Conservation (phyloP, 2,888 invertebrate genomes). For the Pollenia angustigena region DNA sequence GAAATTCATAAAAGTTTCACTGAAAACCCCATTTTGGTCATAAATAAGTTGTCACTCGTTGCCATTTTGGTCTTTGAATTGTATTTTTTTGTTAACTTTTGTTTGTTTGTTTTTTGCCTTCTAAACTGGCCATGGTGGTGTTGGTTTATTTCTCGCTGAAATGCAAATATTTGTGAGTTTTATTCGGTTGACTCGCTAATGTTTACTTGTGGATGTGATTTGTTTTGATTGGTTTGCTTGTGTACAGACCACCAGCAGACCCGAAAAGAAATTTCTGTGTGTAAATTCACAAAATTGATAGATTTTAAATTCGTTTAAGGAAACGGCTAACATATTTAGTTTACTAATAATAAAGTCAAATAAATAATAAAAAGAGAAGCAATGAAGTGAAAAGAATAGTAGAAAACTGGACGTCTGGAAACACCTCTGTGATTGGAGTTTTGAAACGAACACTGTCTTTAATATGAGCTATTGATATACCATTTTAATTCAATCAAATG, state of each 20-base stretch:
- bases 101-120: neutral
- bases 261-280: neutral
- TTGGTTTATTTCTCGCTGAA: constrained; percentile 28
- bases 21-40: constrained; percentile 16
- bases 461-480: no score
- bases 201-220: neutral
- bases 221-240: constrained; percentile 2
- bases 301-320: constrained; percentile 10
- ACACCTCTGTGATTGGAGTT: no score
- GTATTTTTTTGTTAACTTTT: neutral
- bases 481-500: no score
- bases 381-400: neutral
- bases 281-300: constrained; percentile 10
- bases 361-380: neutral
- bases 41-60: constrained; percentile 47
- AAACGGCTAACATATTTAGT: constrained; percentile 3
- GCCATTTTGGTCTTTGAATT: constrained; percentile 3
- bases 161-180: constrained; percentile 51
- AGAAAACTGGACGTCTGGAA: no score
- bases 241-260: neutral
- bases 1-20: neutral
- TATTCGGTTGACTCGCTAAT: constrained; percentile 4
- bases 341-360: neutral
- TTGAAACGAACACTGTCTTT: no score
- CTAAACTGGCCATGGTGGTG: constrained; percentile 13